Evolutionary conservation across 1,140 invertebrate species (phyloP).

Genomic region (Ips typographus): DNA sequence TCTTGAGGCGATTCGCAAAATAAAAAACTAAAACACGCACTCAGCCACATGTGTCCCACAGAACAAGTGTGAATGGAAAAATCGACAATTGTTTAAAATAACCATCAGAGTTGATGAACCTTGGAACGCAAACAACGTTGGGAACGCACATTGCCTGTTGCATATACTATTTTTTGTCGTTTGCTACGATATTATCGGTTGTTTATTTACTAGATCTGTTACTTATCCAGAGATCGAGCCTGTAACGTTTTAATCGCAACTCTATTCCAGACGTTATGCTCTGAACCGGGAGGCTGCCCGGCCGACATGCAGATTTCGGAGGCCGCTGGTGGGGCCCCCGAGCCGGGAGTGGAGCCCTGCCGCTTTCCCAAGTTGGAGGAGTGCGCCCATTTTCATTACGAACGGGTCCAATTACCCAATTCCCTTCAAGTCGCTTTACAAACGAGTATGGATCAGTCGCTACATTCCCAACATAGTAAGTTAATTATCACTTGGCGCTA

Average conservation of each 20-base stretch:
- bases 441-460: constrained; percentile 49
- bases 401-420: constrained; percentile 81
- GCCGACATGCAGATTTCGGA: constrained; percentile 50
- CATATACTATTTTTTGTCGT: not conserved
- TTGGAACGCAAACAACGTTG: constrained; percentile 13
- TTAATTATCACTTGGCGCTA: not conserved
- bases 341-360: constrained; percentile 50
- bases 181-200: not conserved
- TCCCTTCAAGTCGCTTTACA: constrained; percentile 63
- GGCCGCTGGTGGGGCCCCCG: constrained; percentile 44
- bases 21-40: not conserved
- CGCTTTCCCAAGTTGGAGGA: constrained; percentile 93
- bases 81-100: constrained; percentile 4
- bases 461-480: constrained; percentile 52
- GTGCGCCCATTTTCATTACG: constrained; percentile 98
- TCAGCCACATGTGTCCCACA: not conserved
- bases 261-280: constrained; percentile 48
- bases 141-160: constrained; percentile 18
- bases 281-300: constrained; percentile 38
- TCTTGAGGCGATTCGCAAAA: not conserved
- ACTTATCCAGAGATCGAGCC: no score
- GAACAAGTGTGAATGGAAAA: not conserved
- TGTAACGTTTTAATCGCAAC: no score
- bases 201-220: no score
- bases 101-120: constrained; percentile 14